phyloP scores from a whole-genome alignment of 2,113 vertebrate genomes.

The Galeopterus variegatus region DNA sequence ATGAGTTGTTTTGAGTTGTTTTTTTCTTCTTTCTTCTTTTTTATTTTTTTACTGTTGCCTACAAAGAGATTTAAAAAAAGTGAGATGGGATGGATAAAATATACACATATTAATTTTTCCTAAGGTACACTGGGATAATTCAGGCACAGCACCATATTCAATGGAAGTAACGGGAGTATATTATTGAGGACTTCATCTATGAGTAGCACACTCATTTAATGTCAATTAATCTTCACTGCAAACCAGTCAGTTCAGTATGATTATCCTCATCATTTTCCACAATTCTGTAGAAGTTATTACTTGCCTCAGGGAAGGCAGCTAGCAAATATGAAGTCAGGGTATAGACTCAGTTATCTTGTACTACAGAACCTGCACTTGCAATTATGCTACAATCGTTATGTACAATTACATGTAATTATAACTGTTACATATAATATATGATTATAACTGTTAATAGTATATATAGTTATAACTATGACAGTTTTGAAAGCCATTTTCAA shows the following conservation, averaged over 20 bases:
- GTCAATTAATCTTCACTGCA: background rate
- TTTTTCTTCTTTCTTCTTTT: background rate
- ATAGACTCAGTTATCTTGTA: background rate
- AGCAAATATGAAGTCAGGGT: background rate
- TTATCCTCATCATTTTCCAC: background rate
- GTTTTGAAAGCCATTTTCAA: background rate
- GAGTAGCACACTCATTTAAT: background rate
- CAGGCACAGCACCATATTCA: background rate
- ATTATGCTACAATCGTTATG: background rate
- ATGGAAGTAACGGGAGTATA: background rate
- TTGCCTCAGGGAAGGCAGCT: background rate
- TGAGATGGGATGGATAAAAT: background rate
- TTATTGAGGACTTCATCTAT: background rate
- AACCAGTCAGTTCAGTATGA: background rate
- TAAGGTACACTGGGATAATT: background rate
- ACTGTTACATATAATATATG: background rate
- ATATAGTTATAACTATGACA: background rate
- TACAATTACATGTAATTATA: too few relatives aligned
- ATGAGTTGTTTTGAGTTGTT: background rate
- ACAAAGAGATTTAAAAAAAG: background rate
- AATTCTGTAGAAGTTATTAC: background rate
- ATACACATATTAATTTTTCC: background rate
- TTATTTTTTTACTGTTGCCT: background rate
- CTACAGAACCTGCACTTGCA: background rate
- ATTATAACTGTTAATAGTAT: background rate